Conservation (phyloP, 2,113 vertebrate genomes). For the Ornithorhynchus anatinus region DNA sequence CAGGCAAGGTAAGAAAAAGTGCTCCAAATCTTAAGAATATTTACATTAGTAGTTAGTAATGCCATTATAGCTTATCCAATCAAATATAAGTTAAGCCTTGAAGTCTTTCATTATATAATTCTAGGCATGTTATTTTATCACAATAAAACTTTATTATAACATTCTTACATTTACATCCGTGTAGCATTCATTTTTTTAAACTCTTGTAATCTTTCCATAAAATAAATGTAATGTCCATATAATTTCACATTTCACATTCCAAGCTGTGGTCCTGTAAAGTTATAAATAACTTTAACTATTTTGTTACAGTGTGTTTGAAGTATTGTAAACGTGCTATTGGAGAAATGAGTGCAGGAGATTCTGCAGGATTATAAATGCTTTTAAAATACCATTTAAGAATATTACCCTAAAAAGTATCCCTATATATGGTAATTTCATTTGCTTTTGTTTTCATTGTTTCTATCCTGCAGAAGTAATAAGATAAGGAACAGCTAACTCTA, state of each 20-base stretch:
- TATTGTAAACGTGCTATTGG: constrained; percentile 1
- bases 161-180: background rate
- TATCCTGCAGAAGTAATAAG: too few relatives aligned
- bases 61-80: constrained; percentile 11
- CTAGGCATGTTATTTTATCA: background rate
- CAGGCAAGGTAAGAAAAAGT: constrained; percentile 90
- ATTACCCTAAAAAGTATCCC: too few relatives aligned
- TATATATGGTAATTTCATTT: too few relatives aligned
- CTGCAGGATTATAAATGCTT: constrained; percentile 10
- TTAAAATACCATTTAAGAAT: too few relatives aligned
- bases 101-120: too few relatives aligned
- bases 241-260: constrained; percentile 9
- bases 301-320: constrained; percentile 9
- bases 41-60: background rate
- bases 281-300: constrained; percentile 3
- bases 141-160: background rate
- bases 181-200: background rate
- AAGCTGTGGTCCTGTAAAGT: constrained; percentile 18
- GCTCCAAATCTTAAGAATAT: constrained; percentile 26
- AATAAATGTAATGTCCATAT: constrained; percentile 10
- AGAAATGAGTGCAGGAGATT: background rate
- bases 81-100: too few relatives aligned
- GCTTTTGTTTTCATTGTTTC: too few relatives aligned
- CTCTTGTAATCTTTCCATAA: background rate
- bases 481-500: too few relatives aligned